Percentiles rank a stretch among this genome's conserved stretches.
Evolutionary conservation across 2,797 vertebrate genomes (phyloP).

Genomic region (Aldrovandia affinis): DNA sequence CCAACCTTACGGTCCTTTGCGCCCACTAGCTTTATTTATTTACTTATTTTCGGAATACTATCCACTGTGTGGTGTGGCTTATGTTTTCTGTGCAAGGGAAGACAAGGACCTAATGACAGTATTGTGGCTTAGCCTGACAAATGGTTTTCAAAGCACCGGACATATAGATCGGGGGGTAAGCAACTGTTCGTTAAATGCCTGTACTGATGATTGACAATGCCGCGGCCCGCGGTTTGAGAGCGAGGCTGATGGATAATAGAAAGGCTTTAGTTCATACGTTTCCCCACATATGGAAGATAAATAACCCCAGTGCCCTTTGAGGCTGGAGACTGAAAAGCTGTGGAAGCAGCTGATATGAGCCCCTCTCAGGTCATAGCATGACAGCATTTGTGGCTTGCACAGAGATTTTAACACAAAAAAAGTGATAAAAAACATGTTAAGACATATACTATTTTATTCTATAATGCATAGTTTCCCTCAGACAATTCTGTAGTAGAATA

Average conservation of each 20-base stretch:
- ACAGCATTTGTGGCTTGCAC: neutral
- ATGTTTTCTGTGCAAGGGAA: neutral
- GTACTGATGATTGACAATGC: neutral
- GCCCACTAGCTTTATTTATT: neutral
- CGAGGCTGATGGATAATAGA: neutral
- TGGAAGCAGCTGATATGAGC: neutral
- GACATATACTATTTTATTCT: too few species aligned
- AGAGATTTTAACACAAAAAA: neutral
- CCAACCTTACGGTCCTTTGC: slow-evolving; percentile 37
- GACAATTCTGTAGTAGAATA: too few species aligned
- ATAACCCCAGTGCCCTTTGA: neutral
- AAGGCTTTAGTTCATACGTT: neutral
- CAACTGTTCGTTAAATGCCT: neutral
- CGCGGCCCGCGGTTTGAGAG: neutral
- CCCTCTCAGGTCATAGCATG: neutral
- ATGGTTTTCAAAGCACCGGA: neutral
- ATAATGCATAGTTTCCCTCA: too few species aligned
- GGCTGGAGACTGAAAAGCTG: neutral
- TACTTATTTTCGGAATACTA: neutral
- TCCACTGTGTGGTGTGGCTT: neutral
- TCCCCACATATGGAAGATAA: neutral
- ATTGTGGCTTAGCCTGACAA: neutral
- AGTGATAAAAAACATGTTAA: neutral
- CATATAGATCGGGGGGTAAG: neutral
- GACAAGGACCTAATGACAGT: neutral